These are phyloP conservation scores for Urocynchramus pylzowi DNA, from an alignment of 2,113 vertebrate genomes.

Conservation along the genomic window DNA sequence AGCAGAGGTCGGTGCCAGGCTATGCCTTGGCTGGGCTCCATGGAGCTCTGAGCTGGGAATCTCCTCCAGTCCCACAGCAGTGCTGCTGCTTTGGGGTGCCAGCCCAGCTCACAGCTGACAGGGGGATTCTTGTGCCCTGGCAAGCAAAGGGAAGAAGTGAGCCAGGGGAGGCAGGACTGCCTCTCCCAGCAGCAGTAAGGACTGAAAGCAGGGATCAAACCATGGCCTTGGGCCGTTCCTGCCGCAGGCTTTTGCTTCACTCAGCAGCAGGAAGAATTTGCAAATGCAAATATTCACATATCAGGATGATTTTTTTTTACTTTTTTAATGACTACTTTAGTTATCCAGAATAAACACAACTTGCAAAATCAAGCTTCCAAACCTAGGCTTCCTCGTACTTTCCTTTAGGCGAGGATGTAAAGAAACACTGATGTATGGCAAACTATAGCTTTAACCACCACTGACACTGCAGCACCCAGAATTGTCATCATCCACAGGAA, in stretches of 20 bases:
- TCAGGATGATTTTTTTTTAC: background rate
- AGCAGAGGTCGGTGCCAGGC: background rate
- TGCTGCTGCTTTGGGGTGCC: background rate
- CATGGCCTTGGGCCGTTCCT: background rate
- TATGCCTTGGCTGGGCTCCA: rapidly evolving
- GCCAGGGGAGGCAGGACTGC: background rate
- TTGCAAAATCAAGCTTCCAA: background rate
- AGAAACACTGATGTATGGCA: background rate
- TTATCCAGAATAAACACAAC: background rate
- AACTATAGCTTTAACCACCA: background rate
- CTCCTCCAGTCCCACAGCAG: background rate
- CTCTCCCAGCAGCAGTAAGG: background rate
- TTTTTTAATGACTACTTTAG: background rate
- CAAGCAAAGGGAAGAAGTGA: background rate
- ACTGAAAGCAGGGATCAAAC: background rate
- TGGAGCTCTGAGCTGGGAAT: background rate
- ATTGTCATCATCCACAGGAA: background rate
- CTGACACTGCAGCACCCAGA: background rate
- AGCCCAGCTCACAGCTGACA: background rate
- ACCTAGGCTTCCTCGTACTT: background rate
- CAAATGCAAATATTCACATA: background rate
- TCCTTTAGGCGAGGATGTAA: background rate
- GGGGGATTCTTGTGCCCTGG: too few species aligned
- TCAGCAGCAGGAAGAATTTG: background rate
- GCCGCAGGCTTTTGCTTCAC: background rate